Evolutionary conservation across 1,140 invertebrate species (phyloP), one percentile per base, ranked within the genome.

Genomic region (Pararge aegeria): DNA sequence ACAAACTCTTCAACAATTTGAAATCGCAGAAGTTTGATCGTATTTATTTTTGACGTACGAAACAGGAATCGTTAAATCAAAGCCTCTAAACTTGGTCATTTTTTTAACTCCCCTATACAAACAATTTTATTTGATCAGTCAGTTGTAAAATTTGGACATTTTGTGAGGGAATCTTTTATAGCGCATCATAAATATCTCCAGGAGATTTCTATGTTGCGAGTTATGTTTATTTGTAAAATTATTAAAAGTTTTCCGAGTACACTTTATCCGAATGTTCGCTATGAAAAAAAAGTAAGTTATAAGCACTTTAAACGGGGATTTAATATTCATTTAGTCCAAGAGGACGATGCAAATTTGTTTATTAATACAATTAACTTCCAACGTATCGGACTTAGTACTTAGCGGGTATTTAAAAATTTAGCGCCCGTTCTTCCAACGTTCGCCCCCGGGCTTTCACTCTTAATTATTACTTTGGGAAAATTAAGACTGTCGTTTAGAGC

Each of bases 401-500:
- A 87, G 73, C 65, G 77, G 64, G 75, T 85, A 75, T 80, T 89
- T 89, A 89, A 87, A 89, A 87, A 89, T 89, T 85, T 80, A 89
- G 69, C 72, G 65, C 68, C 68, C 76, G 75, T 68, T 73, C 71
- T 57, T 67, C 67, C 61, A 66, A 64, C 74, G 71, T 73, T 70
- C 68, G 73, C 80, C 80, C 78, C 74, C 72, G 69, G 80, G 75
- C 78, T 79, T 89, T 90, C 89, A 89, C 87, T 90, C 89, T 90
- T 91, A 91, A 91, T 91, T 90, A 91, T 89, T 91, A 91, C 90
- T 90, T 91, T 90, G 89, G 82, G 80, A 89, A 90, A 90, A 91
- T 91, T 91, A 91, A 91, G 90, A 89, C 78, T 89, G 87, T 89
- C 87, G 87, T 85, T 87, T 87, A 89, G 75, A 61, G 74, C 64